Evolutionary conservation across 2,113 vertebrate species (phyloP), one percentile per base, ranked within the genome.

Genomic region (Equus quagga): DNA sequence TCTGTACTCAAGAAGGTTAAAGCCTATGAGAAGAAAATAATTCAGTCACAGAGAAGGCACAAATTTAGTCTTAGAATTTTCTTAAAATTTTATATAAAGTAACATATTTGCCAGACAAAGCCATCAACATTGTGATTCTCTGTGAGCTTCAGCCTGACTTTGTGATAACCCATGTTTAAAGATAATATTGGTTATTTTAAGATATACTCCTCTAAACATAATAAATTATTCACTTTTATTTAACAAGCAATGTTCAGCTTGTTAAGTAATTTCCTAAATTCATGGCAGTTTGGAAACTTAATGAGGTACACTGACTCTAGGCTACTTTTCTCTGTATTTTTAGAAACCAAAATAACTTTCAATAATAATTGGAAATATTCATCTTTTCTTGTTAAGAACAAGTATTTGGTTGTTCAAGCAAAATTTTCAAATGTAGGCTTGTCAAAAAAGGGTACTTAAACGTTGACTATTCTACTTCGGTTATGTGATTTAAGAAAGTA

Each of bases 201-300:
- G n/a, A 78, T 56, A 56, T 54, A 51, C 2, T 1, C 11, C 36
- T 64, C 15, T 56, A 87, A 65, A 81, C 31, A 5, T 44, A 65
- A 31, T 18, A 13, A 46, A 75, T 18, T 54, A 73, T 76, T 60
- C 17, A 41, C 6, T 88, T 88, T 69, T 64, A 62, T 51, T 67
- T 83, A 19, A 64, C 24, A 78, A 78, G 36, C 11, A 76, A 23
- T 49, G 86, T 46, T 85, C 28, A 70, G 0, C 23, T 84, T 58
- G 12, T 23, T 81, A 93, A 95, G 54, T 82, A 49, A 58, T 75
- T 76, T 64, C 17, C 41, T 91, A 86, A 62, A 70, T 91, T 91
- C 82, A 36, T 44, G 24, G 23, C 13, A 93, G 28, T 58, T 95
- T 31, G n/a, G 69, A 78, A 73, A 70, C 14, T 64, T 78, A 46